phyloP scores from a whole-genome alignment of 2,113 vertebrate species.

The Puntigrus tetrazona region DNA sequence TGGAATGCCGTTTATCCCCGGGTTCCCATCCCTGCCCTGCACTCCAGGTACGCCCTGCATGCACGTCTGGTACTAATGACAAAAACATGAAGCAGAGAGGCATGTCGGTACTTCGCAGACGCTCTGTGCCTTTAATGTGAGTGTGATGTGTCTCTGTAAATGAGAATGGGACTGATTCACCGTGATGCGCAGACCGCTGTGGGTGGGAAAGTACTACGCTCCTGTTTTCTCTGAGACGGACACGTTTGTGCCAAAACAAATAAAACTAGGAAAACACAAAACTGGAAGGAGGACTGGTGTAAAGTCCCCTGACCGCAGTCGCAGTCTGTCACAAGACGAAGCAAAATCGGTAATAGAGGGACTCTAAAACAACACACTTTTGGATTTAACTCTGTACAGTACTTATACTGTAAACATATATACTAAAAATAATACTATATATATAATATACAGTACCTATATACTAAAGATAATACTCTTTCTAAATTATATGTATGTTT shows the following conservation, averaged over 20 bases:
- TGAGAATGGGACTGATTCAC: background rate
- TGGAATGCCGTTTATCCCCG: slow-evolving; percentile 82
- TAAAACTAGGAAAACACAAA: slow-evolving; percentile 6
- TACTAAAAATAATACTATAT: too few relatives aligned
- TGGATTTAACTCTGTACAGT: background rate
- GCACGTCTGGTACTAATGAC: slow-evolving; percentile 81
- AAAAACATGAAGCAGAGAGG: slow-evolving; percentile 34
- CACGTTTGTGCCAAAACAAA: background rate
- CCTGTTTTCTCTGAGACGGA: background rate
- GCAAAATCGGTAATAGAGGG: background rate
- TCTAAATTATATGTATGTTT: too few relatives aligned
- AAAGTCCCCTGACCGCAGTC: slow-evolving; percentile 30
- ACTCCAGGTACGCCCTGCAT: slow-evolving; percentile 80
- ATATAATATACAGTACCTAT: too few relatives aligned
- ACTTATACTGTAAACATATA: background rate
- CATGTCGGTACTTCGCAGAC: background rate
- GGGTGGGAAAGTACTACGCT: background rate
- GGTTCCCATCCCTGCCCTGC: slow-evolving; percentile 83
- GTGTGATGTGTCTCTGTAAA: too few relatives aligned
- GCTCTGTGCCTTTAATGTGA: background rate
- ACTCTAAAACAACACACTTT: background rate
- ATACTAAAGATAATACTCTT: too few relatives aligned
- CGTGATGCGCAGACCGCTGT: background rate
- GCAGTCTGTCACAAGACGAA: background rate
- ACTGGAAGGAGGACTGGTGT: background rate